Evolutionary conservation across 2,888 invertebrate species (phyloP), one percentile per base, ranked within the genome.

Genomic region (Cecidostiba fungosa): DNA sequence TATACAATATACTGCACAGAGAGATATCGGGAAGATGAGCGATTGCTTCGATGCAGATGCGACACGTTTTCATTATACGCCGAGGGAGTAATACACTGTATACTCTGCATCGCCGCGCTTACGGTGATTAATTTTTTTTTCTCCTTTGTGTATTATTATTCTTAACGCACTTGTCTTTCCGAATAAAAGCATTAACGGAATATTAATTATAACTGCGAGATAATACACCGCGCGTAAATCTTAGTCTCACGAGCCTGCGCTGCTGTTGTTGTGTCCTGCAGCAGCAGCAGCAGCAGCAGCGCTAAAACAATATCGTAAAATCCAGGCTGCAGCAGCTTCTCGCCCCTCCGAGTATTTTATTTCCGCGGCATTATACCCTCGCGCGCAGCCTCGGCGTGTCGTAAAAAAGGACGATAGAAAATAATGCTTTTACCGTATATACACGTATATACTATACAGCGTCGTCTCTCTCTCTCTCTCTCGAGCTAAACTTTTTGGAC

Each of bases 241-340:
- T 78, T 47, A 69, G 29, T 78, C 66, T 47, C 29, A 12, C 59
- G n/a, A 29, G 36, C 23, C 4, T 14, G 59, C 26, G 50, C 32
- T 50, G 26, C 47, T 32, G 50, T n/a, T n/a, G n/a, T n/a, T n/a
- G n/a, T n/a, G n/a, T n/a, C n/a, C n/a, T n/a, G n/a, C n/a, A n/a
- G n/a, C n/a, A n/a, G n/a, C n/a, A n/a, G n/a, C n/a, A n/a, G n/a
- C 54, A 8, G 47, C 14, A 43, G 12, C 12, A 23, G 43, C 12
- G 59, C 76, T 59, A 59, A 77, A 77, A 77, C 59, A n/a, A 77
- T 59, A 77, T 77, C 59, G 59, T 77, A 59, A 77, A 77, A 66
- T 66, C 23, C 62, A 47, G 6, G 50, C 50, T 50, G 14, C 74
- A 12, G 66, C 29, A 66, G 10, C 29, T 66, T 66, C 16, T 3